Percentiles rank a stretch among this genome's conserved stretches.
Evolutionary conservation across 2,797 vertebrate genomes (phyloP).

Genomic region (Hypotaenidia philippensis): DNA sequence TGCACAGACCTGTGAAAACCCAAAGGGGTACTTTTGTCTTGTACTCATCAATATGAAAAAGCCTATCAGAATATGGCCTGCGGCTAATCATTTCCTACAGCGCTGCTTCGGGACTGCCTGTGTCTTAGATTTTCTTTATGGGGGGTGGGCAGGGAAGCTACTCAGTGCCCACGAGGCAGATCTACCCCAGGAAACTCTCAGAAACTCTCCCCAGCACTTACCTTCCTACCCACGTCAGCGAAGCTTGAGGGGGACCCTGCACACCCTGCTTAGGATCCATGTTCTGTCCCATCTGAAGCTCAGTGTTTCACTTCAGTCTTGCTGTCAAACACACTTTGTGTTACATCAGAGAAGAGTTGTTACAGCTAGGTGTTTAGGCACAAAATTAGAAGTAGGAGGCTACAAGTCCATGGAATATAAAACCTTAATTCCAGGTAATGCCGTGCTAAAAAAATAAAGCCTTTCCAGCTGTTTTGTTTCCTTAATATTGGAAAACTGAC

Average conservation of each 20-base stretch:
- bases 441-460: neutral
- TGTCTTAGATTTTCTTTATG: neutral
- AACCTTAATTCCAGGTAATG: neutral
- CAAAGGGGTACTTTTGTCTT: neutral
- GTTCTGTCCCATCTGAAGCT: neutral
- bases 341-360: neutral
- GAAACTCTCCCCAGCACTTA: neutral
- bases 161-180: neutral
- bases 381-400: neutral
- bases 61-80: neutral
- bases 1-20: neutral
- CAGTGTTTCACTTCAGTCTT: neutral
- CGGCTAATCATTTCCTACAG: neutral
- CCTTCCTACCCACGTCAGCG: accelerated
- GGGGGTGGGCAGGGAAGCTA: neutral
- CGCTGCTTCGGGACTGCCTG: neutral
- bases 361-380: neutral
- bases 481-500: neutral
- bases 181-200: neutral
- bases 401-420: neutral
- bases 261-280: neutral
- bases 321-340: neutral
- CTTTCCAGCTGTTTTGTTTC: neutral
- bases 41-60: neutral
- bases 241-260: neutral